Percentiles rank a stretch among this genome's conserved stretches.
These are phyloP conservation scores for Paedocypris sp. DNA, from an alignment of 2,113 vertebrate species.

Conservation along the genomic window DNA sequence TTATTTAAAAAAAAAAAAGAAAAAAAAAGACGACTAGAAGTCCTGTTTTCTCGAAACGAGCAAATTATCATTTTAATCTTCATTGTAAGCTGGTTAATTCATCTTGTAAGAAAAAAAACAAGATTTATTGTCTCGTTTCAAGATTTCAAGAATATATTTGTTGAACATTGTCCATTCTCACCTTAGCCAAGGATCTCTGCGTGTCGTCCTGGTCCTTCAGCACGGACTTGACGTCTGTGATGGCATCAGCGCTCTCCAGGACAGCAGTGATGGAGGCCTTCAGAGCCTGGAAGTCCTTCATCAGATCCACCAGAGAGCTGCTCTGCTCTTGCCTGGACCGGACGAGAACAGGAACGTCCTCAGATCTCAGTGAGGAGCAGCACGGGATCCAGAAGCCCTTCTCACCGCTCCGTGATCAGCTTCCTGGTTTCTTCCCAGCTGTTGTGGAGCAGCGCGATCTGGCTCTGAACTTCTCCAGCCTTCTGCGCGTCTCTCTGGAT, in stretches of 20 bases:
- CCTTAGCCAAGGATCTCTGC: conserved; percentile 74
- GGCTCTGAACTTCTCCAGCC: conserved; percentile 69
- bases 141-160: too few species aligned
- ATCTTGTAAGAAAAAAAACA: too few species aligned
- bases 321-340: conserved; percentile 78
- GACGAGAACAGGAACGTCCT: background rate
- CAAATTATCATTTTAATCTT: too few species aligned
- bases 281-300: conserved; percentile 77
- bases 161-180: conserved; percentile 36
- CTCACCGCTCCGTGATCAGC: conserved; percentile 80
- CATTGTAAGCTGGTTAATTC: too few species aligned
- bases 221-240: conserved; percentile 60
- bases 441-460: conserved; percentile 67
- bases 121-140: too few species aligned
- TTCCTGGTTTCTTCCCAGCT: conserved; percentile 82
- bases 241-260: conserved; percentile 65
- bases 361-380: background rate
- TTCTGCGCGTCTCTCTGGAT: conserved; percentile 73
- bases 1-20: too few species aligned
- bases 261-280: conserved; percentile 68
- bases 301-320: conserved; percentile 69
- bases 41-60: background rate
- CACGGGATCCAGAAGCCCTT: background rate
- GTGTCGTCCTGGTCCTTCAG: conserved; percentile 80
- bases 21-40: background rate